These are phyloP conservation scores for Perca fluviatilis DNA, from an alignment of 2,113 vertebrate genomes.

Conservation along the genomic window DNA sequence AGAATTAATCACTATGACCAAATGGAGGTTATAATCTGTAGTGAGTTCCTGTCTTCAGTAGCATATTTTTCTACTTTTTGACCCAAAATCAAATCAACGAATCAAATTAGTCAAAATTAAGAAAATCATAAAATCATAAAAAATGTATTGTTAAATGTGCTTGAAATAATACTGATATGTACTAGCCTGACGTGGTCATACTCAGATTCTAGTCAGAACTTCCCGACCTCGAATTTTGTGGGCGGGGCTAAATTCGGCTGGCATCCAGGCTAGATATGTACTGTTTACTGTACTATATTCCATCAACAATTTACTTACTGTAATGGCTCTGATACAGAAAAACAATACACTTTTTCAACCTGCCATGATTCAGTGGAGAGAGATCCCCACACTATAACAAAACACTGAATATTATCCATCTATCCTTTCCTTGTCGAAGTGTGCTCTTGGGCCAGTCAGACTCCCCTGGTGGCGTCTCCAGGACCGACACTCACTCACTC, in stretches of 20 bases:
- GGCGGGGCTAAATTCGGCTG: no score
- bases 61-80: constrained; percentile 1
- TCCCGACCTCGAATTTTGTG: no score
- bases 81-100: neutral
- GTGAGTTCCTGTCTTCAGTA: constrained; percentile 11
- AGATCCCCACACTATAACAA: neutral
- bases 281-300: neutral
- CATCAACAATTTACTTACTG: neutral
- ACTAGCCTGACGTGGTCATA: no score
- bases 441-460: constrained; percentile 44
- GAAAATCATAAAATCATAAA: neutral
- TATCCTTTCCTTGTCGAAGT: constrained; percentile 20
- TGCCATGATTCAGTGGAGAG: neutral
- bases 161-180: neutral
- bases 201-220: no score
- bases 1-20: constrained; percentile 51
- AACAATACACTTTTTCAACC: neutral
- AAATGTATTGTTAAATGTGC: neutral
- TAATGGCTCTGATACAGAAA: neutral
- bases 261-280: no score
- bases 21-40: constrained; percentile 30
- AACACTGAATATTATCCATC: constrained; percentile 6
- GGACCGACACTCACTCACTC: constrained; percentile 44
- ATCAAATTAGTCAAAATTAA: neutral
- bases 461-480: constrained; percentile 57